phyloP scores from a whole-genome alignment of 2,888 invertebrate genomes.

The Callosobruchus maculatus region DNA sequence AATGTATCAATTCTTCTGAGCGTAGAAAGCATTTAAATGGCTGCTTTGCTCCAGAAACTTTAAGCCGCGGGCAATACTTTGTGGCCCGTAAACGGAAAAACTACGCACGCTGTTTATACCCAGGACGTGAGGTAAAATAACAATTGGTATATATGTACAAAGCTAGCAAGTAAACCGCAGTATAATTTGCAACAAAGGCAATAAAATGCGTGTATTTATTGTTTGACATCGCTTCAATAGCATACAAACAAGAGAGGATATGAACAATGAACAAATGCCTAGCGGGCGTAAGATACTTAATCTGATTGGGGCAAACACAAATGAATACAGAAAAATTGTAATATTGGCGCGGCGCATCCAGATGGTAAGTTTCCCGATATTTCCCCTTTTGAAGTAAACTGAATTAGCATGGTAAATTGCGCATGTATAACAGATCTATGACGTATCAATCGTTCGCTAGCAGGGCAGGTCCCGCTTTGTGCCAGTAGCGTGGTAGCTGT shows the following conservation, averaged over 20 bases:
- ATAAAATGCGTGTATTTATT: background rate
- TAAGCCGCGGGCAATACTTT: background rate
- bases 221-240: background rate
- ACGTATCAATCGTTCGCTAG: too few species aligned
- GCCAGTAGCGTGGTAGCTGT: too few species aligned
- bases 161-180: background rate
- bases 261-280: background rate
- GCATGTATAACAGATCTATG: too few species aligned
- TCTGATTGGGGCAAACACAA: too few species aligned
- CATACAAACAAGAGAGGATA: background rate
- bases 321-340: too few species aligned
- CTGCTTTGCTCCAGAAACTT: background rate
- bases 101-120: background rate
- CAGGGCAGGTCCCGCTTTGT: too few species aligned
- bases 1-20: background rate
- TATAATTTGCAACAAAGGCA: background rate
- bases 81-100: background rate
- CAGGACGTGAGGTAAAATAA: background rate
- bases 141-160: background rate
- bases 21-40: background rate
- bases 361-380: too few species aligned
- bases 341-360: too few species aligned
- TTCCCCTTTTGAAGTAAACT: too few species aligned
- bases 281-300: background rate
- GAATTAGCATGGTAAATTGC: too few species aligned